Evolutionary conservation across 2,113 vertebrate genomes (phyloP), one percentile per base, ranked within the genome.

Genomic region (Mandrillus leucophaeus): DNA sequence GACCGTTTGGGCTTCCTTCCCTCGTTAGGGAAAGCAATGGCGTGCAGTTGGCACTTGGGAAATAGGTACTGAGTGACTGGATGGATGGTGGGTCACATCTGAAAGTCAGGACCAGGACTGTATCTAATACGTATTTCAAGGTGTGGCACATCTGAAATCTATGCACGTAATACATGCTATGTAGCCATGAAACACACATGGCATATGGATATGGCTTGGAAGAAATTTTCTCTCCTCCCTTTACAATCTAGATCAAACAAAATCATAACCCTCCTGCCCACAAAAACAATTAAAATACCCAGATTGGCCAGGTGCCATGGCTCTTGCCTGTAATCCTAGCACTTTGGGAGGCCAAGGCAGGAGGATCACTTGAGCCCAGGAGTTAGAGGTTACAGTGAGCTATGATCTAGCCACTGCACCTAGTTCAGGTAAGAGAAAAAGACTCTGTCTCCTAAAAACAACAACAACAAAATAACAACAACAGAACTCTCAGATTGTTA

Each of bases 171-270:
- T 13, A 14, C 2, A 18, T 72, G 18, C 55, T 78, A 5, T 40
- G 7, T 25, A 50, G 73, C 52, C 57, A 18, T 88, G 91, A 76
- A 48, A 70, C 40, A 59, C 8, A 8, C 5, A 52, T 22, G 83
- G 14, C 38, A 22, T 43, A 22, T 81, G 76, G 38, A 2, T 66
- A 59, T 55, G 35, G 64, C 52, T 90, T 75, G 35, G 20, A 92
- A 82, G 59, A 91, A 9, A 32, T 35, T 57, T 52, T 72, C 64
- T 75, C n/a, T 57, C 35, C 11, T 14, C 38, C 2, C 18, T 76
- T 89, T 93, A 45, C 38, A 50, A 43, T 66, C 43, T 76, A 75
- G n/a, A 90, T 83, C 76, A 92, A 86, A 93, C 30, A 73, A 78
- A 80, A 66, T n/a, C 22, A 11, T 78, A 59, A 50, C 48, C 32